These are phyloP conservation scores for Tipula confusa DNA, from an alignment of 2,888 invertebrate species.

Conservation along the genomic window DNA sequence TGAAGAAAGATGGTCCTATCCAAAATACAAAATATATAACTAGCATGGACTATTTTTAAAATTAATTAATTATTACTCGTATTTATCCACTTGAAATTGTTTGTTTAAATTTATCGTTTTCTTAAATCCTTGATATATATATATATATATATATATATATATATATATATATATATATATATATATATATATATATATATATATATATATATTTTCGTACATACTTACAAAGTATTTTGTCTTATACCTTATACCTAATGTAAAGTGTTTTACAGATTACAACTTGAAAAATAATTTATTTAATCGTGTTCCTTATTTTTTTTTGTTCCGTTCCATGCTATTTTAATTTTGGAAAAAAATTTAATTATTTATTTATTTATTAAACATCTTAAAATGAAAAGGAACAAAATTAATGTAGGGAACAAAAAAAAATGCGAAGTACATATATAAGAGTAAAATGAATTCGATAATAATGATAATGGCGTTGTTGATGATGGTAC, in stretches of 20 bases:
- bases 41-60: no score
- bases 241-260: background rate
- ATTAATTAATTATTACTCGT: background rate
- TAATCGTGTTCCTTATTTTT: background rate
- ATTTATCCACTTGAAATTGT: background rate
- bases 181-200: no score
- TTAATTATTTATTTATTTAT: constrained; percentile 12
- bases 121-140: background rate
- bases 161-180: no score
- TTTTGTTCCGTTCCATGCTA: background rate
- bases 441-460: background rate
- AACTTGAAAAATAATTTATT: background rate
- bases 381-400: constrained; percentile 3
- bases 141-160: no score
- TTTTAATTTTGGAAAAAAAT: background rate
- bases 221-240: background rate
- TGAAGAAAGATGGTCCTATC: no score
- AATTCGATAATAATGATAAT: constrained; percentile 21
- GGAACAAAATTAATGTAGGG: background rate
- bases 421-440: background rate
- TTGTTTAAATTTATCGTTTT: background rate
- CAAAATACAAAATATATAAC: no score
- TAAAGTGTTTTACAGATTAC: background rate
- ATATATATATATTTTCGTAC: background rate
- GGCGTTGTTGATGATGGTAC: constrained; percentile 12